Evolutionary conservation across 2,113 vertebrate genomes (phyloP).

Genomic region (Chloroceryle aenea): DNA sequence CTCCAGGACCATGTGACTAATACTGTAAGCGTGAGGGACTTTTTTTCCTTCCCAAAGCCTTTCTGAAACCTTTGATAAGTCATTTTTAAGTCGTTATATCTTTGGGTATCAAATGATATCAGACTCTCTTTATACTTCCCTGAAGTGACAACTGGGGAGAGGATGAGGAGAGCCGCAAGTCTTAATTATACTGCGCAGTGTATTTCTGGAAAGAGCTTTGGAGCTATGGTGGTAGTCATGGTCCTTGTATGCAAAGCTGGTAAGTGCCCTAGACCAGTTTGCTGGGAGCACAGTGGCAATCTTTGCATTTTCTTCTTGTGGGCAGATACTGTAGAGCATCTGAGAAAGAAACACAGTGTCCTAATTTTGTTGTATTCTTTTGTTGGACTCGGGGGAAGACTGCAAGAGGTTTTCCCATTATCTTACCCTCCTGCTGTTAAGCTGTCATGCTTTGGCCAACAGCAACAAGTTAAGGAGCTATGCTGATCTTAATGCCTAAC

Average conservation of each 20-base stretch:
- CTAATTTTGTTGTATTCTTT: neutral
- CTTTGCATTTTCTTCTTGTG: neutral
- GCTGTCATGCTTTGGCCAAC: neutral
- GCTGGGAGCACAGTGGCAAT: rapidly evolving
- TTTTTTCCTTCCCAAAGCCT: neutral
- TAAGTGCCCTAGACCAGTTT: neutral
- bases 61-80: neutral
- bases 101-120: neutral
- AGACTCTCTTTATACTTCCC: neutral
- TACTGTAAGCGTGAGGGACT: neutral
- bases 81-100: neutral
- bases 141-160: neutral
- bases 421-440: conserved; percentile 33
- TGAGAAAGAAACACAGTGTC: neutral
- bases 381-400: neutral
- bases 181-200: neutral
- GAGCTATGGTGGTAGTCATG: rapidly evolving
- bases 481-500: neutral
- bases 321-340: neutral
- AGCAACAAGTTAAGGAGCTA: neutral
- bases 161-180: neutral
- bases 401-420: conserved; percentile 8
- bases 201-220: neutral
- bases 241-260: neutral
- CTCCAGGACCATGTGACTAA: neutral